A percentile compares a stretch with the other conserved stretches of the same genome.
Evolutionary conservation across 2,797 vertebrate genomes (phyloP).

Genomic region (Hybognathus amarus): DNA sequence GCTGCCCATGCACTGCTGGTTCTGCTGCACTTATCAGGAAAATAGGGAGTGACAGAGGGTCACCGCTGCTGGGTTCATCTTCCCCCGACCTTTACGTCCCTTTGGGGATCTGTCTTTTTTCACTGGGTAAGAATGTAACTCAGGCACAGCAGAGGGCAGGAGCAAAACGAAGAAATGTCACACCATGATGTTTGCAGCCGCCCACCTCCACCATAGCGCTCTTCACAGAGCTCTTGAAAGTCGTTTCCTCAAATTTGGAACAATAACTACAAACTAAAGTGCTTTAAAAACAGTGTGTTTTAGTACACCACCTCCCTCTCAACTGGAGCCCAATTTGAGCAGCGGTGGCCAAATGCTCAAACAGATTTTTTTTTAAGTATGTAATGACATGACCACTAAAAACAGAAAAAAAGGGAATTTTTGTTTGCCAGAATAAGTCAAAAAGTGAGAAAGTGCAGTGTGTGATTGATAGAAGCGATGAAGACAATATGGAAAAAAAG

Average conservation of each 20-base stretch:
- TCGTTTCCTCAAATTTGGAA: slow-evolving; percentile 31
- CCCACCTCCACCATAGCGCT: slow-evolving; percentile 12
- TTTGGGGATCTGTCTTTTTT: slow-evolving; percentile 51
- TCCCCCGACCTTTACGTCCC: slow-evolving; percentile 62
- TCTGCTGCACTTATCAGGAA: slow-evolving; percentile 47
- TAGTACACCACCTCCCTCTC: slow-evolving; percentile 4
- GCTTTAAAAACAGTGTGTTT: slow-evolving; percentile 26
- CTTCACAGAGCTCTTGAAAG: slow-evolving; percentile 15
- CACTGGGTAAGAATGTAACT: slow-evolving; percentile 49
- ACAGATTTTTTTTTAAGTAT: neutral
- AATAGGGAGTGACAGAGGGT: slow-evolving; percentile 68
- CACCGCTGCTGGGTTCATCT: slow-evolving; percentile 37
- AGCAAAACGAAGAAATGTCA: slow-evolving; percentile 34
- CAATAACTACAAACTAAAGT: slow-evolving; percentile 6
- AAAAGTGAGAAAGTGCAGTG: slow-evolving; percentile 22
- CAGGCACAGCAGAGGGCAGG: slow-evolving; percentile 27
- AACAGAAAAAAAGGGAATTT: slow-evolving; percentile 32
- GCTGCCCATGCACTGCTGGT: slow-evolving; percentile 40
- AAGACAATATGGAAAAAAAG: slow-evolving; percentile 50
- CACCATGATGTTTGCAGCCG: slow-evolving; percentile 7
- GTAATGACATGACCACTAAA: slow-evolving; percentile 27
- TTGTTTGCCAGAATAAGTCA: neutral
- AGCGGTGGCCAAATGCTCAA: slow-evolving; percentile 25
- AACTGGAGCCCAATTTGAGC: slow-evolving; percentile 17
- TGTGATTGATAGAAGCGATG: slow-evolving; percentile 65